phyloP scores from a whole-genome alignment of 1,140 invertebrate species.

The Myzus persicae region DNA sequence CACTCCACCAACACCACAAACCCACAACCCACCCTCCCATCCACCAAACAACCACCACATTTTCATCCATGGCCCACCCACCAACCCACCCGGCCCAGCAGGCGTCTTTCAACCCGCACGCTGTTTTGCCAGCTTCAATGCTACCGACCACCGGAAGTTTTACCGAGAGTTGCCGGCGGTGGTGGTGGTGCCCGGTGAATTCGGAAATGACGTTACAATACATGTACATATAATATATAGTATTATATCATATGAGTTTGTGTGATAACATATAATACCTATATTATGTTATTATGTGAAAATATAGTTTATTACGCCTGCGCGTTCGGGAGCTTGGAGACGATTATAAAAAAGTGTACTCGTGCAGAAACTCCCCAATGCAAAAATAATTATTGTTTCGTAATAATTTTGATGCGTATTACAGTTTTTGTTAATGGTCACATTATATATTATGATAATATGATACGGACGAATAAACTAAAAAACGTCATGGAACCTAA shows the following conservation, averaged over 20 bases:
- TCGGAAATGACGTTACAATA: background rate
- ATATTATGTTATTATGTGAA: background rate
- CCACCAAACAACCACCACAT: background rate
- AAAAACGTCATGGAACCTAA: background rate
- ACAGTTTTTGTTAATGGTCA: background rate
- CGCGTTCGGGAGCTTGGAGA: background rate
- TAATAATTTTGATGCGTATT: background rate
- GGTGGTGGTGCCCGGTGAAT: background rate
- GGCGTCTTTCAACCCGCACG: background rate
- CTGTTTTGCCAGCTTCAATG: background rate
- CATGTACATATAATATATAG: background rate
- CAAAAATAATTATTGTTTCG: background rate
- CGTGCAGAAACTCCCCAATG: background rate
- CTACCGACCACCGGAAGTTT: slow-evolving; percentile 27
- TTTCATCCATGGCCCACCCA: background rate
- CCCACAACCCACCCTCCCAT: background rate
- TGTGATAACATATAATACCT: background rate
- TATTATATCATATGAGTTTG: background rate
- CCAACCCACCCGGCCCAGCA: background rate
- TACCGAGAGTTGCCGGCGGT: background rate
- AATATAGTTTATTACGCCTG: background rate
- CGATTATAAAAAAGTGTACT: background rate
- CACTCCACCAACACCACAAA: background rate
- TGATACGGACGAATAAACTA: background rate
- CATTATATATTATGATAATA: background rate